phyloP scores from a whole-genome alignment of 2,113 vertebrate genomes.

The Colius striatus region DNA sequence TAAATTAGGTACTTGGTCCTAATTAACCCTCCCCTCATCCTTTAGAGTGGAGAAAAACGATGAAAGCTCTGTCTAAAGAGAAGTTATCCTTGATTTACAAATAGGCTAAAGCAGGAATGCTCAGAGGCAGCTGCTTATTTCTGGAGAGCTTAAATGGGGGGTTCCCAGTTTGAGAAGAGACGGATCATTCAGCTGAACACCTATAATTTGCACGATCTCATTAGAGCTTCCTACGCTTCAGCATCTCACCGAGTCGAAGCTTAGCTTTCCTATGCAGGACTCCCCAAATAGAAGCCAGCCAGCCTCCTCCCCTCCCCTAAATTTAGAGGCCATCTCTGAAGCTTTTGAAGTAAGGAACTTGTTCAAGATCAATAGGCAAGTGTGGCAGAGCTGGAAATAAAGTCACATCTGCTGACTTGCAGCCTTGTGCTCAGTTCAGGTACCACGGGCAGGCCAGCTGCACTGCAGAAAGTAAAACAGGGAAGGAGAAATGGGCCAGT shows the following conservation, averaged over 20 bases:
- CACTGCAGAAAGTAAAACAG: conserved; percentile 52
- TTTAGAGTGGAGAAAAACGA: neutral
- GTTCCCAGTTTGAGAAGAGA: conserved; percentile 4
- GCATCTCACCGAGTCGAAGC: neutral
- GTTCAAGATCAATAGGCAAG: conserved; percentile 61
- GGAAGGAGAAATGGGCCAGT: conserved; percentile 51
- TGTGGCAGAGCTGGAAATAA: conserved; percentile 43
- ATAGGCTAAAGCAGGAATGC: neutral
- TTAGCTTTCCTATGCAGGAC: neutral
- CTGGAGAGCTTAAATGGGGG: conserved; percentile 5
- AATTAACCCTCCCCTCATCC: neutral
- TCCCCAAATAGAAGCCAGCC: conserved; percentile 62
- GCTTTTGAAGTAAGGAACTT: conserved; percentile 55
- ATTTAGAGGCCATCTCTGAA: conserved; percentile 61
- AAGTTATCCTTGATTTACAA: neutral
- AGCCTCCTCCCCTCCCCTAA: conserved; percentile 62
- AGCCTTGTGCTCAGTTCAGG: conserved; percentile 62
- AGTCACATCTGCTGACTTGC: conserved; percentile 59
- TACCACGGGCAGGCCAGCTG: conserved; percentile 46
- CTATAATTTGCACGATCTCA: conserved; percentile 29
- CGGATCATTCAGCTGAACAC: neutral
- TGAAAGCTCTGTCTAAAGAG: neutral
- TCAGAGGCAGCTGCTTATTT: conserved; percentile 35
- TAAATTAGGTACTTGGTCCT: neutral
- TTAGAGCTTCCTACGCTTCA: conserved; percentile 29